Evolutionary conservation across 1,140 invertebrate species (phyloP).

Genomic region (Centruroides vittatus): DNA sequence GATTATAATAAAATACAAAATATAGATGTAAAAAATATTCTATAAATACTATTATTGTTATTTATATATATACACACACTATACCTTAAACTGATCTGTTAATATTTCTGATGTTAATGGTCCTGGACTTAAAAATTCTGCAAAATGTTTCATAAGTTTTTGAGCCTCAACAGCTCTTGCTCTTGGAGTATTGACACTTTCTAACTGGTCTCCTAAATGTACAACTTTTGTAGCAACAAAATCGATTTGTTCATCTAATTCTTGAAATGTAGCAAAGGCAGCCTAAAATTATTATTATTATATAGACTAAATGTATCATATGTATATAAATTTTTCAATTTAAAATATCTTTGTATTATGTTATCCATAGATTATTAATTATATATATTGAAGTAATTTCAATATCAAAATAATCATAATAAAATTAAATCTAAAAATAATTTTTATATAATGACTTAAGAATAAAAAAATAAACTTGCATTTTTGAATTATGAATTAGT

Average conservation of each 20-base stretch:
- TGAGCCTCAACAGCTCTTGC: conserved; percentile 87
- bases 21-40: too few species aligned
- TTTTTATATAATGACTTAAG: too few species aligned
- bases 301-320: neutral
- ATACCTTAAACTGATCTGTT: conserved; percentile 65
- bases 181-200: conserved; percentile 88
- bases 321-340: neutral
- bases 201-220: conserved; percentile 91
- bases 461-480: too few species aligned
- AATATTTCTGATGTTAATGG: conserved; percentile 73
- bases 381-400: too few species aligned
- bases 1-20: neutral
- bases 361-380: too few species aligned
- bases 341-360: too few species aligned
- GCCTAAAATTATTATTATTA: conserved; percentile 37
- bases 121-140: conserved; percentile 78
- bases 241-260: conserved; percentile 89
- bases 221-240: conserved; percentile 93
- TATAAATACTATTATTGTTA: neutral
- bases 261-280: conserved; percentile 74
- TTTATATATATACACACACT: conserved; percentile 1
- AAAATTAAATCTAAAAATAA: too few species aligned
- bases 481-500: too few species aligned
- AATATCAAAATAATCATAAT: too few species aligned
- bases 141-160: conserved; percentile 82